Percentiles rank a stretch among this genome's conserved stretches.
Evolutionary conservation across 2,888 invertebrate species (phyloP).

Genomic region (Acanthoscelides obtectus): DNA sequence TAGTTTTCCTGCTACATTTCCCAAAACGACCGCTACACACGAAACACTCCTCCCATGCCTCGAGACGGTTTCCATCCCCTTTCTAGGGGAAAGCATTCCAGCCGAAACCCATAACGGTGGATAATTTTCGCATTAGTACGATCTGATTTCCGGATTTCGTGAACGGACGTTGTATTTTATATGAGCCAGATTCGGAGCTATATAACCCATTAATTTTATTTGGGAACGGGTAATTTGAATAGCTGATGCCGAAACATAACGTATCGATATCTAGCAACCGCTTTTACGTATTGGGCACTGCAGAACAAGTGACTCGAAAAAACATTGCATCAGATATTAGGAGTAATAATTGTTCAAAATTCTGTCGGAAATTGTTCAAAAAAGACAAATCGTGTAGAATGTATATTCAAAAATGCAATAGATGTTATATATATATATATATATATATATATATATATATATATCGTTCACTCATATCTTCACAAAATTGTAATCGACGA

Average conservation of each 20-base stretch:
- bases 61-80: background rate
- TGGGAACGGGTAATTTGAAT: background rate
- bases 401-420: too few species aligned
- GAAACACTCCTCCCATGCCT: background rate
- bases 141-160: background rate
- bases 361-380: too few species aligned
- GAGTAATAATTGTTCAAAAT: too few species aligned
- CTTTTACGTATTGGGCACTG: too few species aligned
- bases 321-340: too few species aligned
- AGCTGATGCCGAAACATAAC: background rate
- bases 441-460: too few species aligned
- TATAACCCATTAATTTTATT: background rate
- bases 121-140: background rate
- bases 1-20: background rate
- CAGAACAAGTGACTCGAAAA: too few species aligned
- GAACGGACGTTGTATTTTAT: background rate
- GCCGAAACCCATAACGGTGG: background rate
- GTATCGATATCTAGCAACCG: too few species aligned
- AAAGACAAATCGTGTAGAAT: too few species aligned
- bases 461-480: too few species aligned
- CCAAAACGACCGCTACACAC: background rate
- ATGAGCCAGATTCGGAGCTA: background rate
- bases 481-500: too few species aligned
- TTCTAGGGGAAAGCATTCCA: background rate
- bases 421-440: too few species aligned